These are phyloP conservation scores for Austrofundulus limnaeus DNA, from an alignment of 2,113 vertebrate genomes.

Conservation along the genomic window DNA sequence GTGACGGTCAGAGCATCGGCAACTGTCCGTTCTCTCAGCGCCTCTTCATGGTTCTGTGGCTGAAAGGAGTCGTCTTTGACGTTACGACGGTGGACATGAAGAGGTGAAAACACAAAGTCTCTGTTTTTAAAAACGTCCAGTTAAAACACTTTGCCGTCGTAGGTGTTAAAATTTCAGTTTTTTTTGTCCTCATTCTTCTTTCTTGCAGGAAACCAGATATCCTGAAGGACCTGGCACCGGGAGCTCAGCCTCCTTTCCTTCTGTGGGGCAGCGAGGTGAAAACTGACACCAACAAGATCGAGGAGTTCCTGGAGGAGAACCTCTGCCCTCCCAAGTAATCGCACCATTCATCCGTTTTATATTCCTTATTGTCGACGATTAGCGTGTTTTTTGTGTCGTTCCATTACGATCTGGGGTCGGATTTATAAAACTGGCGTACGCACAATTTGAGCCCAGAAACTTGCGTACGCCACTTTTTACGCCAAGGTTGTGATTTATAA, in stretches of 20 bases:
- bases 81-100: slow-evolving; percentile 93
- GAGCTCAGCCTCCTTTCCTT: slow-evolving; percentile 89
- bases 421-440: no score
- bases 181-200: background rate
- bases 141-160: no score
- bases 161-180: no score
- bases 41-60: slow-evolving; percentile 93
- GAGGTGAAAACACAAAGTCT: slow-evolving; percentile 82
- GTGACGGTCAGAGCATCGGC: slow-evolving; percentile 89
- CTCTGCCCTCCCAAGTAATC: slow-evolving; percentile 86
- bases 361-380: no score
- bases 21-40: slow-evolving; percentile 94
- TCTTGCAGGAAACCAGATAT: slow-evolving; percentile 84
- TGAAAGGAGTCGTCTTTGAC: slow-evolving; percentile 91
- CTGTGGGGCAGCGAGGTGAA: slow-evolving; percentile 86
- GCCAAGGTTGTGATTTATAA: no score
- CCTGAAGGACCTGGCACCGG: slow-evolving; percentile 88
- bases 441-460: no score
- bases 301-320: slow-evolving; percentile 90
- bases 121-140: no score
- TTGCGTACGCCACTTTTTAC: no score
- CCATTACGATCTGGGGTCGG: background rate
- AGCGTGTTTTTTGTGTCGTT: background rate
- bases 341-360: no score
- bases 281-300: slow-evolving; percentile 94